Evolutionary conservation across 2,888 invertebrate genomes (phyloP).

Genomic region (Cancer borealis): DNA sequence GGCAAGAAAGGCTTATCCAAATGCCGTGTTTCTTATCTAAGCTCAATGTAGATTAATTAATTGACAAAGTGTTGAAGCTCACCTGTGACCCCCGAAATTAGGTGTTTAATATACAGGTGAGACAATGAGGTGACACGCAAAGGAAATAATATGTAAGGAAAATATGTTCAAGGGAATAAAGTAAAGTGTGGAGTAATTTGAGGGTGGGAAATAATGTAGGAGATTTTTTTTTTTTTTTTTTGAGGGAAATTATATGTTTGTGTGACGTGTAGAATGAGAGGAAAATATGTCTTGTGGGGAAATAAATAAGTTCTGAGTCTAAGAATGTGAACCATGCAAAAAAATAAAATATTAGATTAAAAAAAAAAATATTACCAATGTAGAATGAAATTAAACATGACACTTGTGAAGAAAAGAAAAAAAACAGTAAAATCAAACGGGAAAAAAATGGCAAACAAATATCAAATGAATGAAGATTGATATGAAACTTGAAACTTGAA

Average conservation of each 20-base stretch:
- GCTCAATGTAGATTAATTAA: not conserved
- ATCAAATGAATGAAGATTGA: not conserved
- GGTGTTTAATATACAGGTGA: conserved; percentile 13
- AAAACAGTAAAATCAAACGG: not conserved
- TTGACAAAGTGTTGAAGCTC: not conserved
- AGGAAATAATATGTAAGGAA: not conserved
- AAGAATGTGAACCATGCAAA: too few relatives aligned
- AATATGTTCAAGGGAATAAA: not conserved
- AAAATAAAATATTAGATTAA: too few relatives aligned
- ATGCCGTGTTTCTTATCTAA: not conserved
- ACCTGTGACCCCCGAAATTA: not conserved
- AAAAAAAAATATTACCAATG: too few relatives aligned
- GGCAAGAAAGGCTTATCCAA: not conserved
- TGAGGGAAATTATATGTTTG: not conserved
- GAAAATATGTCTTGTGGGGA: not conserved
- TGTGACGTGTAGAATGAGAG: not conserved
- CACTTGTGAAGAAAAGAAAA: not conserved
- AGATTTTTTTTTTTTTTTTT: too few relatives aligned
- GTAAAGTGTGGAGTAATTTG: not conserved
- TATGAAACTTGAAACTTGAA: not conserved
- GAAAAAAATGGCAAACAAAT: not conserved
- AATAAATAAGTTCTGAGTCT: too few relatives aligned
- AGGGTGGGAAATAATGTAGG: not conserved
- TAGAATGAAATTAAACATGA: not conserved
- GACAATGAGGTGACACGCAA: not conserved